phyloP scores from a whole-genome alignment of 2,888 invertebrate species.

The Chymomyza caudatula region DNA sequence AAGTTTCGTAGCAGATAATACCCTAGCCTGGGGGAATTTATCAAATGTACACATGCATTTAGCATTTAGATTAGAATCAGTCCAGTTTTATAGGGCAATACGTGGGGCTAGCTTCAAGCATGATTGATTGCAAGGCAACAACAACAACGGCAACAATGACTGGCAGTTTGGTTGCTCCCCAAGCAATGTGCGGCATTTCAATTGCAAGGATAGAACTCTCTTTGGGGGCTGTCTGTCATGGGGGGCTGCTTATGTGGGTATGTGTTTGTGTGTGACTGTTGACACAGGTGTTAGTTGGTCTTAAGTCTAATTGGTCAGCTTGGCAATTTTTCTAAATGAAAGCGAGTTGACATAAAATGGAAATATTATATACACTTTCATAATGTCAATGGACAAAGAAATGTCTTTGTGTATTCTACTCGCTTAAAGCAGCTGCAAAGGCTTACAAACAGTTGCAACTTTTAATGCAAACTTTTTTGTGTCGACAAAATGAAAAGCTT shows the following conservation, averaged over 20 bases:
- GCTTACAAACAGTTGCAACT: too few relatives aligned
- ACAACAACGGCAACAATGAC: neutral
- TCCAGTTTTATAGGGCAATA: neutral
- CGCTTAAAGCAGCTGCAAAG: neutral
- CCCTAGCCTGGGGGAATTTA: constrained; percentile 31
- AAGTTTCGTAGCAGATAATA: neutral
- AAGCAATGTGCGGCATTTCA: neutral
- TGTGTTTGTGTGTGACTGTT: constrained; percentile 22
- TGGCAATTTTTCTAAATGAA: constrained; percentile 58
- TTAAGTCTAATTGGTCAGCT: constrained; percentile 55
- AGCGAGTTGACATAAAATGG: neutral
- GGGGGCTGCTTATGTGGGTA: constrained; percentile 4
- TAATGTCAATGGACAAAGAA: constrained; percentile 30
- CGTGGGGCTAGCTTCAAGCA: constrained; percentile 18
- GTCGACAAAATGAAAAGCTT: too few relatives aligned
- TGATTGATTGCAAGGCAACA: constrained; percentile 49
- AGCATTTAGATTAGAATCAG: constrained; percentile 55
- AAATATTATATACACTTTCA: constrained; percentile 16
- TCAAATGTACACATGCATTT: constrained; percentile 40
- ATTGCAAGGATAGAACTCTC: neutral
- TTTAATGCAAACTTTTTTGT: too few relatives aligned
- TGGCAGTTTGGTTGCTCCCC: neutral
- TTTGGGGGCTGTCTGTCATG: constrained; percentile 8
- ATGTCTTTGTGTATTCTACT: neutral
- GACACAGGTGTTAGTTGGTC: constrained; percentile 54